These are phyloP conservation scores for Drosophila burlai DNA, from an alignment of 1,140 invertebrate species.

Conservation along the genomic window DNA sequence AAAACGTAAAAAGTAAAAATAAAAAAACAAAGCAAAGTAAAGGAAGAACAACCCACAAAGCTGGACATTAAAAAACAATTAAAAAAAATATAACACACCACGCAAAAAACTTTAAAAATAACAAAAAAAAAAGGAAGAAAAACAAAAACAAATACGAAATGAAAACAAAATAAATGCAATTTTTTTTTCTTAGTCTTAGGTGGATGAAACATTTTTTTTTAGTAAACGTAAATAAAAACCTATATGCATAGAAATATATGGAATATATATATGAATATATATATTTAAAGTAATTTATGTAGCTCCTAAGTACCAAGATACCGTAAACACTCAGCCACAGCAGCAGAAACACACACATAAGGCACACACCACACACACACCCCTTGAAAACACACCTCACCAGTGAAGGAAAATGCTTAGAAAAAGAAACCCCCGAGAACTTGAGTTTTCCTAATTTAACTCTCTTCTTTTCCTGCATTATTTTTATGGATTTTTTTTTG, in stretches of 20 bases:
- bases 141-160: slow-evolving; percentile 16
- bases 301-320: slow-evolving; percentile 71
- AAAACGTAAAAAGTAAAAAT: slow-evolving; percentile 23
- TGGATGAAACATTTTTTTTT: slow-evolving; percentile 68
- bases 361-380: slow-evolving; percentile 14
- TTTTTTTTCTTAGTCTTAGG: slow-evolving; percentile 81
- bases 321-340: slow-evolving; percentile 45
- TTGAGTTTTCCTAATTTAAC: slow-evolving; percentile 35
- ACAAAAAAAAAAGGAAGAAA: slow-evolving; percentile 37
- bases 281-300: slow-evolving; percentile 72
- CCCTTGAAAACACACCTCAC: slow-evolving; percentile 22
- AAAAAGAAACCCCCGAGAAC: slow-evolving; percentile 11
- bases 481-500: slow-evolving; percentile 47
- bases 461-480: slow-evolving; percentile 39
- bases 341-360: slow-evolving; percentile 8
- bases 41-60: slow-evolving; percentile 23
- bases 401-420: slow-evolving; percentile 44
- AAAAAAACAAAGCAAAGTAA: slow-evolving; percentile 7
- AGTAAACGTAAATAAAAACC: slow-evolving; percentile 71
- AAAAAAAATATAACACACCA: slow-evolving; percentile 13
- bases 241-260: slow-evolving; percentile 49
- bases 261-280: slow-evolving; percentile 33
- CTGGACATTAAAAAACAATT: slow-evolving; percentile 18
- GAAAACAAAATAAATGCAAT: slow-evolving; percentile 44
- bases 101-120: slow-evolving; percentile 7